Conservation (phyloP, 2,888 invertebrate species). For the Lepidochitona cinerea region DNA sequence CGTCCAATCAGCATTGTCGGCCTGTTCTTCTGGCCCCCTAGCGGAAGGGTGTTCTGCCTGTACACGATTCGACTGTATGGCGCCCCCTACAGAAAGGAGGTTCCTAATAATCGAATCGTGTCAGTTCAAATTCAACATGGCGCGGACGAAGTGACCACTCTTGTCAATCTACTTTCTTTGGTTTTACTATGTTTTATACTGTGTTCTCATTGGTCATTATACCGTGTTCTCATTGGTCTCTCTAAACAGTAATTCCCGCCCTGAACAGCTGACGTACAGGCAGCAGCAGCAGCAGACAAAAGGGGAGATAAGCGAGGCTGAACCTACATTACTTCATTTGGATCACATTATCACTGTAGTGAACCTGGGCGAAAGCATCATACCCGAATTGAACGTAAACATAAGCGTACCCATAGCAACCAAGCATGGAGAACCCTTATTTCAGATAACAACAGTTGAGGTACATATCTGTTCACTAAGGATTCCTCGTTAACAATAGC, state of each 20-base stretch:
- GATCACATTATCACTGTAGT: background rate
- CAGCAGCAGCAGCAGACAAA: constrained; percentile 1
- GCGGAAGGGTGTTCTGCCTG: too few species aligned
- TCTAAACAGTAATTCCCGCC: background rate
- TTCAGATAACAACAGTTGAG: background rate
- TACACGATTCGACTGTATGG: too few species aligned
- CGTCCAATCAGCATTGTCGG: too few species aligned
- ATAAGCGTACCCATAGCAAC: background rate
- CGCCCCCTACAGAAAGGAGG: too few species aligned
- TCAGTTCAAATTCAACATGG: too few species aligned
- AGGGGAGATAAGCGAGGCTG: background rate
- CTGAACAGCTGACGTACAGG: background rate
- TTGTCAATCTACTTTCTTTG: too few species aligned
- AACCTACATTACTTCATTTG: background rate
- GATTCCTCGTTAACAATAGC: background rate
- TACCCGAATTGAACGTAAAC: background rate
- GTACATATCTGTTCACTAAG: background rate
- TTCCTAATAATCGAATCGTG: too few species aligned
- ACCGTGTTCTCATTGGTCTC: too few species aligned
- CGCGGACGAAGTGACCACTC: too few species aligned
- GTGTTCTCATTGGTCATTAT: too few species aligned
- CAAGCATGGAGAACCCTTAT: background rate
- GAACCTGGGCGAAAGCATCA: background rate
- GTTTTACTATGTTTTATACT: too few species aligned
- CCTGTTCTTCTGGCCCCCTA: too few species aligned